These are phyloP conservation scores for Umimayanthus chanpuru DNA, from an alignment of 92 coral and sea anemone genomes.

Conservation along the genomic window DNA sequence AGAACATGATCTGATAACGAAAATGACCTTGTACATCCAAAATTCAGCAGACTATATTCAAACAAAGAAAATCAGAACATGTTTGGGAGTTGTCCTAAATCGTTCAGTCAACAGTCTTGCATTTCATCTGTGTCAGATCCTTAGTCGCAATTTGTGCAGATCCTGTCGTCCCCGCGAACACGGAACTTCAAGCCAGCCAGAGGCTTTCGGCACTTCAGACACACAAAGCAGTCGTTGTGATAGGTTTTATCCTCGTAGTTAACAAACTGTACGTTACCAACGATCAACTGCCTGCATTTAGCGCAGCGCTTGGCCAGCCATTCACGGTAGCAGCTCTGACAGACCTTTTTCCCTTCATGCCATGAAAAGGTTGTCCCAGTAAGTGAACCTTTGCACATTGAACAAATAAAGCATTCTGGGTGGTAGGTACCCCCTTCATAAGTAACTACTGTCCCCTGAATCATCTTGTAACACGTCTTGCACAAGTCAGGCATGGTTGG, in stretches of 20 bases:
- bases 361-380: constrained; percentile 61
- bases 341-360: constrained; percentile 55
- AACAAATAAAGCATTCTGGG: constrained; percentile 59
- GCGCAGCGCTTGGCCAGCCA: constrained; percentile 62
- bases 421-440: constrained; percentile 61
- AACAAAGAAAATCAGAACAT: constrained; percentile 18
- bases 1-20: not conserved
- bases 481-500: constrained; percentile 37
- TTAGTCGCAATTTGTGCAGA: constrained; percentile 56
- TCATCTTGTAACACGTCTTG: constrained; percentile 31
- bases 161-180: constrained; percentile 54
- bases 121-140: not conserved
- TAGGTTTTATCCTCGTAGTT: constrained; percentile 58
- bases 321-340: constrained; percentile 55
- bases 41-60: not conserved
- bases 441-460: constrained; percentile 39
- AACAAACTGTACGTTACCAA: constrained; percentile 56
- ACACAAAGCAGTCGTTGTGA: constrained; percentile 57
- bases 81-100: constrained; percentile 1
- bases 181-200: constrained; percentile 64
- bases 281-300: constrained; percentile 51
- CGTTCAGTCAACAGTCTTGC: constrained; percentile 1
- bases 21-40: not conserved
- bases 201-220: constrained; percentile 57
- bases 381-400: constrained; percentile 50